Percentiles rank a stretch among this genome's conserved stretches.
Conservation (phyloP, 2,797 vertebrate species). For the Gambelia wislizenii region DNA sequence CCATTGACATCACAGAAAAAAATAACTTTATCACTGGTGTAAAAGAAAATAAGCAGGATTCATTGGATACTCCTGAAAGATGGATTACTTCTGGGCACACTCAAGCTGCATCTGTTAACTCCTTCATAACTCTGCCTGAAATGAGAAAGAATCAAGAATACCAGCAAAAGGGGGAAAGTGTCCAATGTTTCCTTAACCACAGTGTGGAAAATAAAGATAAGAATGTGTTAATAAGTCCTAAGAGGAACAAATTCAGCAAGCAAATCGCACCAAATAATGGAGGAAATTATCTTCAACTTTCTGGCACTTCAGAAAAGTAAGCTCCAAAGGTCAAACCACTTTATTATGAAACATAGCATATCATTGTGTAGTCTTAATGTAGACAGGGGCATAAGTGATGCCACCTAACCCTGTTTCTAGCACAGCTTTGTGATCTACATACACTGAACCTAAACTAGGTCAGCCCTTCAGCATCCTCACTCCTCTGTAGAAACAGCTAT, state of each 20-base stretch:
- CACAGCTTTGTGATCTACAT: neutral
- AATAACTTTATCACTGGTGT: conserved; percentile 57
- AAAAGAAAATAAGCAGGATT: conserved; percentile 64
- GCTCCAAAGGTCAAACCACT: conserved; percentile 33
- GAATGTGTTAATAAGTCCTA: conserved; percentile 16
- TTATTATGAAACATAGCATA: conserved; percentile 13
- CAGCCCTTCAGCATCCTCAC: neutral
- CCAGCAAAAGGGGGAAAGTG: conserved; percentile 41
- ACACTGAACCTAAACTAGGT: neutral
- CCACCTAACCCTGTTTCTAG: neutral
- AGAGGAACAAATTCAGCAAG: conserved; percentile 12
- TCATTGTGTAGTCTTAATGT: conserved; percentile 11
- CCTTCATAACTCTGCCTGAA: conserved; percentile 50
- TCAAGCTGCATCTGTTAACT: conserved; percentile 57
- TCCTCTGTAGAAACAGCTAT: neutral
- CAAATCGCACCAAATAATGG: conserved; percentile 34
- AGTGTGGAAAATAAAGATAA: conserved; percentile 43
- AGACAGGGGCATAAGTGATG: neutral
- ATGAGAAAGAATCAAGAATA: conserved; percentile 65
- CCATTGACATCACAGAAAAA: conserved; percentile 56
- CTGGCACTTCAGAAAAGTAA: conserved; percentile 80
- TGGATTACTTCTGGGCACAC: conserved; percentile 53
- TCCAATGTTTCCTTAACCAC: conserved; percentile 55
- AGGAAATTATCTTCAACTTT: conserved; percentile 49
- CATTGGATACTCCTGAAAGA: conserved; percentile 60